Base-by-base conservation (phyloP, 2,113 vertebrate genomes). In the Penelope pileata region DNA sequence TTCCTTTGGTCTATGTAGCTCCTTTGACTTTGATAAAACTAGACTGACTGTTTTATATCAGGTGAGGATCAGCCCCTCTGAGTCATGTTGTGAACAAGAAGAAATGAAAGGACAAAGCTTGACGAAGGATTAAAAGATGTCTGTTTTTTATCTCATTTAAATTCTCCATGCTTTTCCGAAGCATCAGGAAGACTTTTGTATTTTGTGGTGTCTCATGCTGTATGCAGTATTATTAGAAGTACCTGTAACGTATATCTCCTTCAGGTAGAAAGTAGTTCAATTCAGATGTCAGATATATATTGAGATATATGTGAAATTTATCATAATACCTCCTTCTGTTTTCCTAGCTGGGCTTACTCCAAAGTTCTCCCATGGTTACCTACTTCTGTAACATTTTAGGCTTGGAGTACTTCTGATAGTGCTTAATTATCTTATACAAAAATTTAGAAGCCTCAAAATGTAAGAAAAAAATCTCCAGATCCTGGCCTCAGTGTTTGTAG, bases 141-240 rank as follows among this genome's bases (percentile, higher is more conserved):
- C 96, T 96, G 90, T 3, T 90, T 96, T 92, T 62, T 86, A 70
- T 97, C 94, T 83, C 14, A 6, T 76, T 88, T 86, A 93, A 94
- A 87, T 91, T 92, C 58, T 70, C 18, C 23, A 91, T 95, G 40
- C 70, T 73, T 84, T 96, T 92, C 70, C n/a, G 87, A 89, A 90
- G 30, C 53, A 72, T 80, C 30, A 43, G 3, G 7, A 56, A 81
- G 38, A 6, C 59, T 85, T 91, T 88, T 88, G 34, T 81, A 40
- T 83, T 88, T 89, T 91, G 50, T 56, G 38, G 78, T 85, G 48
- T 63, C 70, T 88, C 18, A 36, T 87, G 29, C 60, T 67, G 13
- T 74, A 53, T 54, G 36, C 38, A 60, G 7, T 50, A 23, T 89
- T 94, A 67, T 74, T 90, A 64, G 63, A 95, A 87, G 32, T 81